phyloP scores from a whole-genome alignment of 2,797 vertebrate species.

The Anas bernieri region DNA sequence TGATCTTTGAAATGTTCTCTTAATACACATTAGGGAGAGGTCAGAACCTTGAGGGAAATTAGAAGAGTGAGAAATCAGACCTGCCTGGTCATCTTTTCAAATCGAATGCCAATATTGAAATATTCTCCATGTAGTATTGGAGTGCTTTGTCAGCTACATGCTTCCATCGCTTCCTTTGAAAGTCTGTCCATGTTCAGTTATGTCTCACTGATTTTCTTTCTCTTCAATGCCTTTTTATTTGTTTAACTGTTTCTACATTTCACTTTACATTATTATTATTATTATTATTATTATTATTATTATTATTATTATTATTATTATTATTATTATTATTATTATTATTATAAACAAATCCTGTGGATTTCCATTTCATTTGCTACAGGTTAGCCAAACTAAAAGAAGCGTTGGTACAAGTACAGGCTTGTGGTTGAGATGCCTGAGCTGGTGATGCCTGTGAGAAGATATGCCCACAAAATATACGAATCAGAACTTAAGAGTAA shows the following conservation, averaged over 20 bases:
- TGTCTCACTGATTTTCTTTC: not conserved
- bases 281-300: too few relatives aligned
- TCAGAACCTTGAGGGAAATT: not conserved
- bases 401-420: fast-evolving
- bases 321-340: too few relatives aligned
- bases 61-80: not conserved
- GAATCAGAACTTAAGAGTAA: not conserved
- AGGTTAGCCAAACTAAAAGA: not conserved
- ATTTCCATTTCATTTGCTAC: not conserved
- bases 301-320: too few relatives aligned
- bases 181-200: not conserved
- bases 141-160: not conserved
- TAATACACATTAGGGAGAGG: not conserved
- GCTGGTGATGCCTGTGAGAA: not conserved
- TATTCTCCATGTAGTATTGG: not conserved
- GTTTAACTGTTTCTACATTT: not conserved
- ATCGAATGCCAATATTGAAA: not conserved
- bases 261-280: not conserved
- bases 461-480: not conserved
- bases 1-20: not conserved
- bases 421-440: not conserved
- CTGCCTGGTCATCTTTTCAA: not conserved
- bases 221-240: not conserved
- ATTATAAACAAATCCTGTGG: not conserved
- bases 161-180: not conserved